Percentiles rank a stretch among this genome's conserved stretches.
These are phyloP conservation scores for Parambassis ranga DNA, from an alignment of 2,797 vertebrate genomes.

Conservation along the genomic window DNA sequence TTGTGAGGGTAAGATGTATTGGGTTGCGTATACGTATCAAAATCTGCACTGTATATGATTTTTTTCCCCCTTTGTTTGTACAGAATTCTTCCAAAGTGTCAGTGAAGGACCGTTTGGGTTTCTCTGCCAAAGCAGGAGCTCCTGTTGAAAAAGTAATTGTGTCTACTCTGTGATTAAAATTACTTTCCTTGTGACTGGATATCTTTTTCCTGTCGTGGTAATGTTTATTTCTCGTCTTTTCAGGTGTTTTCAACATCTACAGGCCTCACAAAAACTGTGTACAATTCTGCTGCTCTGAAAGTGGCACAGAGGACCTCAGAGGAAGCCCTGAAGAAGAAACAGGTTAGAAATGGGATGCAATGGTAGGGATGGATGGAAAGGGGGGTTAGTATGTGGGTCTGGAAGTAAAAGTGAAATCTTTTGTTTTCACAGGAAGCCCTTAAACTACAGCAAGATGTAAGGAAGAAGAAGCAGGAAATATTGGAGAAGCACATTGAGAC, in stretches of 20 bases:
- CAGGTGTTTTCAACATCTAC: slow-evolving; percentile 95
- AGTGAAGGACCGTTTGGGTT: slow-evolving; percentile 93
- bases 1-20: not conserved
- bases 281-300: slow-evolving; percentile 95
- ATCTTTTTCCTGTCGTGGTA: not conserved
- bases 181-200: not conserved
- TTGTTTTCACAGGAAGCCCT: slow-evolving; percentile 86
- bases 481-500: slow-evolving; percentile 98
- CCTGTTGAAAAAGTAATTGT: slow-evolving; percentile 88
- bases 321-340: slow-evolving; percentile 94
- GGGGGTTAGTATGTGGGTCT: not conserved
- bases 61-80: slow-evolving; percentile 4
- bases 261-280: slow-evolving; percentile 97
- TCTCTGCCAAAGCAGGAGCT: slow-evolving; percentile 85
- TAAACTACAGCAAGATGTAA: slow-evolving; percentile 93
- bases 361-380: too few species aligned
- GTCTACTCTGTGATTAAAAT: not conserved
- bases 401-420: not conserved
- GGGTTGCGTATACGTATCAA: slow-evolving; percentile 18
- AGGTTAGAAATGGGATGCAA: slow-evolving; percentile 71
- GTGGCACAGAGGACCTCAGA: slow-evolving; percentile 89
- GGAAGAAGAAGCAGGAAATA: slow-evolving; percentile 98
- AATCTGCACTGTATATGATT: slow-evolving; percentile 15
- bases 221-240: not conserved
- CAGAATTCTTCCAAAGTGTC: slow-evolving; percentile 90